These are phyloP conservation scores for Anagrus nilaparvatae DNA, from an alignment of 1,140 invertebrate species.

Conservation along the genomic window DNA sequence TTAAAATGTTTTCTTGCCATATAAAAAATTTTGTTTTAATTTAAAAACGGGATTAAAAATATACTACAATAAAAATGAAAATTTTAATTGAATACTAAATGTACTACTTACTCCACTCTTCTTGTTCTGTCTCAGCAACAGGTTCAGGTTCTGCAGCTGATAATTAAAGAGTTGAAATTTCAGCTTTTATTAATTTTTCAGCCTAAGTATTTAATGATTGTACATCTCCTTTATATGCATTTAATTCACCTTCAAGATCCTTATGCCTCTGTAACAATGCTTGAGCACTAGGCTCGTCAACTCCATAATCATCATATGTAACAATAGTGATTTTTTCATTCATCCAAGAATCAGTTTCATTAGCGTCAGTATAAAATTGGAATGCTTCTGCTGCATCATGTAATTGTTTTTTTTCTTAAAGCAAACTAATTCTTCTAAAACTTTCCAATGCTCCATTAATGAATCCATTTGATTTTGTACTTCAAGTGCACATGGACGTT, in stretches of 20 bases:
- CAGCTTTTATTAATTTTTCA: constrained; percentile 66
- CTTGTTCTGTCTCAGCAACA: constrained; percentile 52
- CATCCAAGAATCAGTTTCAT: constrained; percentile 96
- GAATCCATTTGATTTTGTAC: constrained; percentile 71
- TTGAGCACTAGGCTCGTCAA: constrained; percentile 81
- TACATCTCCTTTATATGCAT: constrained; percentile 84
- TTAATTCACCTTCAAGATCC: constrained; percentile 82
- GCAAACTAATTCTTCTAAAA: constrained; percentile 74
- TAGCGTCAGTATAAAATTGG: constrained; percentile 91
- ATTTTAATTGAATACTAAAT: too few species aligned
- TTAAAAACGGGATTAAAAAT: too few species aligned
- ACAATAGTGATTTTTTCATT: constrained; percentile 85
- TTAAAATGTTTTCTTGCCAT: too few species aligned
- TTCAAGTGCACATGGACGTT: constrained; percentile 66
- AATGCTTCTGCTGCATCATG: constrained; percentile 87
- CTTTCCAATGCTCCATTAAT: constrained; percentile 75
- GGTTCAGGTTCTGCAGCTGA: constrained; percentile 43
- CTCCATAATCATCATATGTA: constrained; percentile 76
- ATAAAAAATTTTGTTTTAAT: too few species aligned
- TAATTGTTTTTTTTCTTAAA: constrained; percentile 72
- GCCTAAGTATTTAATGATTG: constrained; percentile 77
- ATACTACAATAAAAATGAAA: too few species aligned
- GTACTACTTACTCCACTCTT: too few species aligned
- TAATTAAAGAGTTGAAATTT: constrained; percentile 54
- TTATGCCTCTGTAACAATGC: constrained; percentile 77